These are phyloP conservation scores for Crocidura indochinensis DNA, from an alignment of 2,797 vertebrate species.

Conservation along the genomic window DNA sequence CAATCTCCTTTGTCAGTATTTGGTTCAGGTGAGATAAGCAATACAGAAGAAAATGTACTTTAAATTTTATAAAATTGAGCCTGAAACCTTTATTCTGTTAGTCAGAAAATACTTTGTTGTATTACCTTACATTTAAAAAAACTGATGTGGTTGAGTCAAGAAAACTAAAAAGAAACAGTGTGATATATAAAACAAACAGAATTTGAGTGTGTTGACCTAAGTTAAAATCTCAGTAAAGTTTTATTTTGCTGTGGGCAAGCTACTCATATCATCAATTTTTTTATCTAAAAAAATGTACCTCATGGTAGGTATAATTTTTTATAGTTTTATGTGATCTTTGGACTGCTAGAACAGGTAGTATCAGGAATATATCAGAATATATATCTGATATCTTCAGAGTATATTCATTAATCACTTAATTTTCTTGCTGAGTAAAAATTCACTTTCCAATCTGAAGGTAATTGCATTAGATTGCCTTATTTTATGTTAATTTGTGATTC, in stretches of 20 bases:
- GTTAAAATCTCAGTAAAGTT: not conserved
- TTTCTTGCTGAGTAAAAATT: not conserved
- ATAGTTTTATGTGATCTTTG: not conserved
- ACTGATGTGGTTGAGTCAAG: not conserved
- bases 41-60: not conserved
- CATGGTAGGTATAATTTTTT: not conserved
- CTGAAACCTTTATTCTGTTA: not conserved
- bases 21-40: not conserved
- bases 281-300: not conserved
- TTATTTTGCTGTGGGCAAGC: not conserved
- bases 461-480: not conserved
- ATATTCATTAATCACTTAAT: not conserved
- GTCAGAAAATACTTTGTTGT: too few species aligned
- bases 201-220: not conserved
- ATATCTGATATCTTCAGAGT: not conserved
- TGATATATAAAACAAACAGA: not conserved
- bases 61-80: not conserved
- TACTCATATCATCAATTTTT: not conserved
- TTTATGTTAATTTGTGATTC: not conserved
- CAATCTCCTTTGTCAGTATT: not conserved
- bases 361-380: not conserved
- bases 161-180: not conserved
- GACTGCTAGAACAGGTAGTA: not conserved
- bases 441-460: not conserved
- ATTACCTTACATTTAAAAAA: slow-evolving; percentile 18